phyloP scores from a whole-genome alignment of 2,113 vertebrate genomes.

The Tupaia tana region DNA sequence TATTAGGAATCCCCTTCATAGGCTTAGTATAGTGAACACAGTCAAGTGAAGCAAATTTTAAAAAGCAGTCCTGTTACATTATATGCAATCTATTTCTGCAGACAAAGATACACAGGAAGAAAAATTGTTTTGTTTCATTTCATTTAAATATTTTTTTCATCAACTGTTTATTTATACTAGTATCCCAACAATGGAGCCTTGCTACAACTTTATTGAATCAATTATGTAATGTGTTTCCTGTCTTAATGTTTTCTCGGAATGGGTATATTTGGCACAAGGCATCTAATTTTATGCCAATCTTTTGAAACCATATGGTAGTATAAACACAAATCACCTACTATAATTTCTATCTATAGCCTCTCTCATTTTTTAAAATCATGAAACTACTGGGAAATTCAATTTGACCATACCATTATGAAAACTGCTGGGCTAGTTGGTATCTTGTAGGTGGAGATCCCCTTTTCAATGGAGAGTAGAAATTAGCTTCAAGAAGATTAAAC shows the following conservation, averaged over 20 bases:
- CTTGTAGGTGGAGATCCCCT: neutral
- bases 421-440: neutral
- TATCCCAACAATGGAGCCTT: neutral
- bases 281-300: conserved; percentile 29
- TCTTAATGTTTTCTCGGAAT: conserved; percentile 27
- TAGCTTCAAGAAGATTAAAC: conserved; percentile 1
- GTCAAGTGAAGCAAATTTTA: conserved; percentile 51
- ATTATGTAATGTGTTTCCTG: neutral
- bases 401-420: conserved; percentile 40
- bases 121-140: neutral
- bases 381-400: conserved; percentile 6
- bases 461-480: neutral
- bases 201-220: neutral
- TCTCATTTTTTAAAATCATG: conserved; percentile 14
- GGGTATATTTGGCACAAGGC: conserved; percentile 1
- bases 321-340: neutral
- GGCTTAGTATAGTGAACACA: conserved; percentile 34
- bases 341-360: neutral
- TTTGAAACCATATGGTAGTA: conserved; percentile 23
- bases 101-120: neutral
- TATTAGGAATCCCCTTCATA: conserved; percentile 57
- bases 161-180: neutral
- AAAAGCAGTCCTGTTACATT: conserved; percentile 5
- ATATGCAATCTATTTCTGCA: conserved; percentile 42
- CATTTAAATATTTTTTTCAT: neutral